Base-by-base conservation (phyloP, 2,113 vertebrate genomes). In the Furnarius figulus region DNA sequence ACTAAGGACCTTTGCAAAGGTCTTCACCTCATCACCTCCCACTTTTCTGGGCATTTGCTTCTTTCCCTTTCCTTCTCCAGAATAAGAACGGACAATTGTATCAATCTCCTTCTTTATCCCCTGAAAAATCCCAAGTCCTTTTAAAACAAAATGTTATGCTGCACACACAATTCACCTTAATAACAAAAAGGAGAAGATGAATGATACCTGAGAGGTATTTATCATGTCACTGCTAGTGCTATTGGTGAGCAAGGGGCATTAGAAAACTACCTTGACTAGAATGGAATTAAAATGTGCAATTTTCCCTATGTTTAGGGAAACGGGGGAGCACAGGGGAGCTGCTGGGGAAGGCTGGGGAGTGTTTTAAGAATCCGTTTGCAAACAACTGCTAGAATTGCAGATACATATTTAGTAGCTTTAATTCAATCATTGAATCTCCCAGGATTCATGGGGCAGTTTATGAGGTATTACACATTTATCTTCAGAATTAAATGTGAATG, bases 171-270 rank as follows among this genome's bases (percentile, higher is more conserved):
- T 28, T 92, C 95, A 67, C 86, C 84, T 90, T 90, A 86, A 83
- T 78, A 92, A 93, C 88, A 67, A 62, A 75, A 58, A 84, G n/a
- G 91, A 94, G 80, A 94, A 94, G 93, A 95, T 68, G 74, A 95
- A 94, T 89, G 94, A 79, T 93, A 91, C 77, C 86, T 28, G 62
- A 62, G 87, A 78, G 62, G 46, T 89, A 84, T 96, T 96, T 82
- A 56, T 97, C 93, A 78, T 79, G 89, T 94, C 87, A n/a, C 81
- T 20, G 70, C 28, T 37, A 81, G 87, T 56, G 30, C 70, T 72
- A 1, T 1, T 75, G 74, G 74, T 87, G 91, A 95, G 63, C 77
- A 68, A 85, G 56, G 59, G 65, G 53, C 73, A 12, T 47, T 82
- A 52, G 67, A 89, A 71, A 78, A 20, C n/a, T 78, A 9, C 66